Conservation (phyloP, 2,113 vertebrate species). For the Nothoprocta perdicaria region DNA sequence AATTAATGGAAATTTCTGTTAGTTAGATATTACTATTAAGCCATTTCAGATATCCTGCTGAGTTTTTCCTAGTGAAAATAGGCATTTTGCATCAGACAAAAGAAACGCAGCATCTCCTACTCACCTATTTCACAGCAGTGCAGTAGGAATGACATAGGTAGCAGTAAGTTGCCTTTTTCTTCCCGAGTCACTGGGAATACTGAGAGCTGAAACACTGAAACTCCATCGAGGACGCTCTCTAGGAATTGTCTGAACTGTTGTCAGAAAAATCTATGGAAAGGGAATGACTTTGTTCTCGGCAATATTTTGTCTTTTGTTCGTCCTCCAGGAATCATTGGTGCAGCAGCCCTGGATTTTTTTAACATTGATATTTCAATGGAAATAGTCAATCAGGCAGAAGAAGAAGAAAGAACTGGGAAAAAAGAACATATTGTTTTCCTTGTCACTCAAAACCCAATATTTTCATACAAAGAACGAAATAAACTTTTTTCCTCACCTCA, state of each 20-base stretch:
- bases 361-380: constrained; percentile 84
- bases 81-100: not conserved
- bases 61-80: not conserved
- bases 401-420: constrained; percentile 80
- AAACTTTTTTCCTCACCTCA: constrained; percentile 40
- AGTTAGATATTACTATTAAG: not conserved
- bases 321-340: constrained; percentile 78
- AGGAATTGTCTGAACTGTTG: not conserved
- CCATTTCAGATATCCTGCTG: not conserved
- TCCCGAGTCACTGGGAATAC: not conserved
- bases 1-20: not conserved
- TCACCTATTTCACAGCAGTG: accelerated
- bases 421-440: constrained; percentile 83
- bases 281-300: not conserved
- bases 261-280: not conserved
- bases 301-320: constrained; percentile 5
- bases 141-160: accelerated
- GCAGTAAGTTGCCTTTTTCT: not conserved
- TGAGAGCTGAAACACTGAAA: not conserved
- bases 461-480: constrained; percentile 64
- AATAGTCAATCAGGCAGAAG: constrained; percentile 78
- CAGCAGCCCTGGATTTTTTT: constrained; percentile 83
- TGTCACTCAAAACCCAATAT: constrained; percentile 70
- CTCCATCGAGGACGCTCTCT: not conserved
- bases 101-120: not conserved